phyloP scores from a whole-genome alignment of 1,140 invertebrate species.

The Choristoneura fumiferana region DNA sequence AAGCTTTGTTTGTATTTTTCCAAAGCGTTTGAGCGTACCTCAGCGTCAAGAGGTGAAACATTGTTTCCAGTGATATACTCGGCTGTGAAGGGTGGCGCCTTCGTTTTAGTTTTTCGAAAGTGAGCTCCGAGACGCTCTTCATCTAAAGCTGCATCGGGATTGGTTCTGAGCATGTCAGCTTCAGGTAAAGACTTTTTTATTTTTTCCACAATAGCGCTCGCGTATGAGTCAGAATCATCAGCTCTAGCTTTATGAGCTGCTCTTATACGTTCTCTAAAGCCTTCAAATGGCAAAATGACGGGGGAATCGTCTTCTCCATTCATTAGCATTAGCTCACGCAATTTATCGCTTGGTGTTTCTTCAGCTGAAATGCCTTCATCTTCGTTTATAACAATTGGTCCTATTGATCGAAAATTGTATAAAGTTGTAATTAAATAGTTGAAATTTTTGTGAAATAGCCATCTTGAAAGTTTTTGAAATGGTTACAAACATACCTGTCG shows the following conservation, averaged over 20 bases:
- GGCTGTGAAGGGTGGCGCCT: slow-evolving; percentile 55
- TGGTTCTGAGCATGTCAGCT: slow-evolving; percentile 28
- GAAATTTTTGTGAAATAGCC: too few relatives aligned
- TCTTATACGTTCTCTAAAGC: slow-evolving; percentile 65
- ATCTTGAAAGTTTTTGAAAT: slow-evolving; percentile 1
- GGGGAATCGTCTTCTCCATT: slow-evolving; percentile 53
- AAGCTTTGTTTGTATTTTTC: slow-evolving; percentile 72
- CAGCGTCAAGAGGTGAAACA: slow-evolving; percentile 61
- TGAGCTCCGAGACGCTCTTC: slow-evolving; percentile 64
- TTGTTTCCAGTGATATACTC: slow-evolving; percentile 63
- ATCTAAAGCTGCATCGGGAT: slow-evolving; percentile 45
- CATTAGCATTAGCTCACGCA: slow-evolving; percentile 60
- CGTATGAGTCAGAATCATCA: slow-evolving; percentile 26
- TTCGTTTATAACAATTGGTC: slow-evolving; percentile 14
- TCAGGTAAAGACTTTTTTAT: slow-evolving; percentile 63
- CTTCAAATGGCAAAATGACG: slow-evolving; percentile 58
- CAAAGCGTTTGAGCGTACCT: slow-evolving; percentile 62
- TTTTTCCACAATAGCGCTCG: slow-evolving; percentile 46
- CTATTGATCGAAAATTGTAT: slow-evolving; percentile 1
- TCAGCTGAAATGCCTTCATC: slow-evolving; percentile 21
- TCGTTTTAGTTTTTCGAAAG: slow-evolving; percentile 60
- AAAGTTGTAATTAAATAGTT: too few relatives aligned
- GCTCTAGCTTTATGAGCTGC: slow-evolving; percentile 42
- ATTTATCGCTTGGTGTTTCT: slow-evolving; percentile 60
- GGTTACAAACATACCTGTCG: slow-evolving; percentile 43